These are phyloP conservation scores for Chalcis sispes DNA, from an alignment of 2,888 invertebrate genomes.

Conservation along the genomic window DNA sequence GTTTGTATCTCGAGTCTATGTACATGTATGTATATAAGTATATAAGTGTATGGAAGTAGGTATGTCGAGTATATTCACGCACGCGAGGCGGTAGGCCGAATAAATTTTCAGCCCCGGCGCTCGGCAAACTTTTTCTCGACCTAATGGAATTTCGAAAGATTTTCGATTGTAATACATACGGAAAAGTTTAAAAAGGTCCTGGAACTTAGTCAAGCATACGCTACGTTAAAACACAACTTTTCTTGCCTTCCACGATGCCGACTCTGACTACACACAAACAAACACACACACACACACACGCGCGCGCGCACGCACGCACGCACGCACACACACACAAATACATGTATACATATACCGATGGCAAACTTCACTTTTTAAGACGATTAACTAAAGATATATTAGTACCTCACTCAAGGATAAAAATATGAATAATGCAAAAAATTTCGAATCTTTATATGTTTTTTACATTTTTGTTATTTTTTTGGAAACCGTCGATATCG, in stretches of 20 bases:
- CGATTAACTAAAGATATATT: slow-evolving; percentile 31
- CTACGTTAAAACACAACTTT: slow-evolving; percentile 31
- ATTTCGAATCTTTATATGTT: not conserved
- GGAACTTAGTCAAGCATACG: slow-evolving; percentile 8
- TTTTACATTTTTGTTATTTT: too few species aligned
- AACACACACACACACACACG: too few species aligned
- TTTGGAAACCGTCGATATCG: too few species aligned
- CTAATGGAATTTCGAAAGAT: slow-evolving; percentile 38
- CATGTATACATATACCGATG: not conserved
- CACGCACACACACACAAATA: too few species aligned
- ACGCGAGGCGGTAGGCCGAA: slow-evolving; percentile 23
- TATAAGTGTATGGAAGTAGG: too few species aligned
- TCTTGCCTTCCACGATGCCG: not conserved
- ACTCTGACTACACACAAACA: too few species aligned
- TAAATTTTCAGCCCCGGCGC: slow-evolving; percentile 33
- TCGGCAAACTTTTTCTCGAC: slow-evolving; percentile 21
- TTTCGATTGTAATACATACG: slow-evolving; percentile 34
- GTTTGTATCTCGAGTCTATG: not conserved
- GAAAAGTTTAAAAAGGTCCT: slow-evolving; percentile 16
- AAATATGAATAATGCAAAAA: not conserved
- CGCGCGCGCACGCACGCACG: too few species aligned
- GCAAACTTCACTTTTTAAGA: slow-evolving; percentile 12
- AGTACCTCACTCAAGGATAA: not conserved
- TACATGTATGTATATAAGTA: not conserved
- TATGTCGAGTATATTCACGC: too few species aligned